These are phyloP conservation scores for Galeopterus variegatus DNA, from an alignment of 2,113 vertebrate genomes.

Conservation along the genomic window DNA sequence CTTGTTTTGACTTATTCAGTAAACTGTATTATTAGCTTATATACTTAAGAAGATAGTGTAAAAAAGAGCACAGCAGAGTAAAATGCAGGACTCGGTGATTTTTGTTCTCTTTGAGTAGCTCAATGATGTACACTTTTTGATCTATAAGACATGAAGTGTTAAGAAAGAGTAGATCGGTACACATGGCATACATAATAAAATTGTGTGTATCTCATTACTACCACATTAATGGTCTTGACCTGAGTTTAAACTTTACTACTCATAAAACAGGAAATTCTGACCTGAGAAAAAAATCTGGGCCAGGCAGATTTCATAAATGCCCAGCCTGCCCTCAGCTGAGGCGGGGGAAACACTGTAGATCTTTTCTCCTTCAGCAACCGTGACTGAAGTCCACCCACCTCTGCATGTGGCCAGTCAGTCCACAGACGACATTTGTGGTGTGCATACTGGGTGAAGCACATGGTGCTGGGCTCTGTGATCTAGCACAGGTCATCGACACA, in stretches of 20 bases:
- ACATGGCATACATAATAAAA: not conserved
- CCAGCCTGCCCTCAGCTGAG: not conserved
- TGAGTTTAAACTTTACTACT: not conserved
- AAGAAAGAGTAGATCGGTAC: not conserved
- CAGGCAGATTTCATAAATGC: not conserved
- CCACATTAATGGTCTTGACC: not conserved
- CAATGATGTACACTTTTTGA: not conserved
- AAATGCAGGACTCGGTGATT: not conserved
- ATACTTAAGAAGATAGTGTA: not conserved
- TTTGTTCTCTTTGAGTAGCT: not conserved
- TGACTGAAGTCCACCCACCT: not conserved
- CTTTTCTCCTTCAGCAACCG: not conserved
- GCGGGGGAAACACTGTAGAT: not conserved
- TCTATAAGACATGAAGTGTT: not conserved
- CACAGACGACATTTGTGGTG: not conserved
- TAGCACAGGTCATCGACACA: too few relatives aligned
- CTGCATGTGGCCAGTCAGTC: not conserved
- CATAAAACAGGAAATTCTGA: not conserved
- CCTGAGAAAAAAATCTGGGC: constrained; percentile 12
- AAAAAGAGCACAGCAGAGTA: not conserved
- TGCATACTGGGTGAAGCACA: not conserved
- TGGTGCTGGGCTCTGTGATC: not conserved
- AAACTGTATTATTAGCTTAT: not conserved
- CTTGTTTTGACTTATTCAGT: not conserved
- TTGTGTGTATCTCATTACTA: not conserved